These are phyloP conservation scores for Porites australiensis DNA, from an alignment of 64 coral and sea anemone species.

Conservation along the genomic window DNA sequence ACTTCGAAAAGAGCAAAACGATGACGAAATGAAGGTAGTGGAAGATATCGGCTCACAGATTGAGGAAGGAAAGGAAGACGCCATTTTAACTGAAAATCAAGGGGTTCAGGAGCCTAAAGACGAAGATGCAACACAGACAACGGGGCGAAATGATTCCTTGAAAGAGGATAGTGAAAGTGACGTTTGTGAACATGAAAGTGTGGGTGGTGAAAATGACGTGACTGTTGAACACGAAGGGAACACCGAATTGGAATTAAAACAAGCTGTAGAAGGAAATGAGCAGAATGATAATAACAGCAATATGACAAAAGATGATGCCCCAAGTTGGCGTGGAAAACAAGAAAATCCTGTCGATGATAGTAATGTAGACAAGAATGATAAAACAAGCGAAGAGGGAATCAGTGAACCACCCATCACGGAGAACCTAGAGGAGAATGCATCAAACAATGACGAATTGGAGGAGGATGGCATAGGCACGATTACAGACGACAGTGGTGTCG, in stretches of 20 bases:
- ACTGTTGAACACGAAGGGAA: neutral
- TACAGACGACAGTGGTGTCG: neutral
- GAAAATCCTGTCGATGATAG: neutral
- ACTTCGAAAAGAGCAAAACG: neutral
- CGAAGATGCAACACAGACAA: constrained; percentile 9
- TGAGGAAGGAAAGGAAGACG: neutral
- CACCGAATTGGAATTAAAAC: neutral
- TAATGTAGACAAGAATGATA: neutral
- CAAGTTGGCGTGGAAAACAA: too few species aligned
- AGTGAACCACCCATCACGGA: neutral
- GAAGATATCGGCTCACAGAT: neutral
- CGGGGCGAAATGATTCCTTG: neutral
- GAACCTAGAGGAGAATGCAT: neutral
- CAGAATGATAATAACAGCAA: neutral
- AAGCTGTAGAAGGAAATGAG: neutral
- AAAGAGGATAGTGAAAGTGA: neutral
- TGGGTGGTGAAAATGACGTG: neutral
- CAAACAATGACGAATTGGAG: neutral
- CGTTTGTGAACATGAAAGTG: neutral
- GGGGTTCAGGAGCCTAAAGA: neutral
- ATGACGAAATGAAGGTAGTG: neutral
- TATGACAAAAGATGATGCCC: too few species aligned
- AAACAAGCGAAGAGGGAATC: neutral
- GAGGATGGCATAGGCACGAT: neutral
- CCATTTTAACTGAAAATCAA: neutral